These are phyloP conservation scores for Callospermophilus lateralis DNA, from an alignment of 2,113 vertebrate species.

Conservation along the genomic window DNA sequence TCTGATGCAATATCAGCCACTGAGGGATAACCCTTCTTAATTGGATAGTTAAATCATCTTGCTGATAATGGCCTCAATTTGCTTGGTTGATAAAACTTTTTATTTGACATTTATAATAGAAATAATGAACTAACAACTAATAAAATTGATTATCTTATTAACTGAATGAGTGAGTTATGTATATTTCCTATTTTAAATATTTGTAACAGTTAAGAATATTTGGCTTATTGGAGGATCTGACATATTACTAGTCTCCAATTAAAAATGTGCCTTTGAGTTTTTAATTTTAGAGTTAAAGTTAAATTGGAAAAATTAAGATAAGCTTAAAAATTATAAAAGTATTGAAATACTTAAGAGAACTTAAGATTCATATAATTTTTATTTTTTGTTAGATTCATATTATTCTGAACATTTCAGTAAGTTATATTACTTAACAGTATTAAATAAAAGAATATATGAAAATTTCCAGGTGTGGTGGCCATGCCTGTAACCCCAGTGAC, in stretches of 20 bases:
- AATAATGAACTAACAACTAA: constrained; percentile 33
- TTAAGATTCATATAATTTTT: neutral
- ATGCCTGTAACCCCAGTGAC: no score
- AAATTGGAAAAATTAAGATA: constrained; percentile 30
- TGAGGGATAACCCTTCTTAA: neutral
- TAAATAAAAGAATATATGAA: neutral
- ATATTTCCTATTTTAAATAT: constrained; percentile 48
- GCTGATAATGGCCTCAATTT: neutral
- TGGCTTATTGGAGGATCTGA: neutral
- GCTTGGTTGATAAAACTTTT: constrained; percentile 19
- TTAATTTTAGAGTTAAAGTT: constrained; percentile 55
- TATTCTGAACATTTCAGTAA: constrained; percentile 46
- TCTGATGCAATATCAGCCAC: neutral
- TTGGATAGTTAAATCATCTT: neutral
- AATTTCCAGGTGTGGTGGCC: no score
- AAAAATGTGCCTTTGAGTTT: constrained; percentile 26
- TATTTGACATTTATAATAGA: neutral
- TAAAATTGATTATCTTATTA: constrained; percentile 35
- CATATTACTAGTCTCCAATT: neutral
- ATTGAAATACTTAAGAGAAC: constrained; percentile 32
- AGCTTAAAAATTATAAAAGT: constrained; percentile 17
- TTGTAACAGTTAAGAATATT: constrained; percentile 49
- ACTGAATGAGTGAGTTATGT: neutral
- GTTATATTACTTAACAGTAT: constrained; percentile 3
- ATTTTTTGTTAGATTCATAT: constrained; percentile 1